A percentile compares a stretch with the other conserved stretches of the same genome.
These are phyloP conservation scores for Enhydra lutris DNA, from an alignment of 2,113 vertebrate species.

Conservation along the genomic window DNA sequence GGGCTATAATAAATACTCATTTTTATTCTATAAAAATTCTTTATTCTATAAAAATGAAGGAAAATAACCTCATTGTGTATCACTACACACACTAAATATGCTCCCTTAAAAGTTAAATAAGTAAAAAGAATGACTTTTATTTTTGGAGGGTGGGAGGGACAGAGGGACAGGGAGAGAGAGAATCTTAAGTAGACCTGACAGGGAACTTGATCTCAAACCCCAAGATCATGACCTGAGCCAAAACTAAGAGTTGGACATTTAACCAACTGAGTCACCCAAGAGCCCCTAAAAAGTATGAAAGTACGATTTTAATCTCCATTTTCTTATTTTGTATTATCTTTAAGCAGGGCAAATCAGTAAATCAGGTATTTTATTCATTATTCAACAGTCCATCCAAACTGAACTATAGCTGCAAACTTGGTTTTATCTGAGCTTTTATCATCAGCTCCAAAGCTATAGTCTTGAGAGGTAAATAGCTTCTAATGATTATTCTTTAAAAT, in stretches of 20 bases:
- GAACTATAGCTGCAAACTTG: not conserved
- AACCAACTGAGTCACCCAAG: not conserved
- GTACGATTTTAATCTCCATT: not conserved
- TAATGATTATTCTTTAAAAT: constrained; percentile 13
- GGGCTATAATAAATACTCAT: not conserved
- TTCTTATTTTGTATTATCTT: constrained; percentile 4
- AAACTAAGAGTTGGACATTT: not conserved
- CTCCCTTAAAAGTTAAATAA: not conserved
- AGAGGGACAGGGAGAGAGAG: not conserved
- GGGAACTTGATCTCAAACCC: not conserved
- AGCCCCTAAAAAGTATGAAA: not conserved
- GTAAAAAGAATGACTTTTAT: not conserved
- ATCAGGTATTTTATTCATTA: constrained; percentile 34
- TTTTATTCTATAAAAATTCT: not conserved
- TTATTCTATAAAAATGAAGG: constrained; percentile 5
- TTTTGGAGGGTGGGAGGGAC: not conserved
- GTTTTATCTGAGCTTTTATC: not conserved
- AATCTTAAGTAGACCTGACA: not conserved
- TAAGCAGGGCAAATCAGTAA: not conserved
- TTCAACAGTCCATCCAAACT: constrained; percentile 9
- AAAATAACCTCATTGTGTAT: not conserved
- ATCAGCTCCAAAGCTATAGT: not conserved
- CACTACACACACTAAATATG: not conserved
- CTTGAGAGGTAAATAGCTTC: not conserved
- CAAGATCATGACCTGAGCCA: not conserved